Conservation (phyloP, 2,113 vertebrate species). For the Dascyllus trimaculatus region DNA sequence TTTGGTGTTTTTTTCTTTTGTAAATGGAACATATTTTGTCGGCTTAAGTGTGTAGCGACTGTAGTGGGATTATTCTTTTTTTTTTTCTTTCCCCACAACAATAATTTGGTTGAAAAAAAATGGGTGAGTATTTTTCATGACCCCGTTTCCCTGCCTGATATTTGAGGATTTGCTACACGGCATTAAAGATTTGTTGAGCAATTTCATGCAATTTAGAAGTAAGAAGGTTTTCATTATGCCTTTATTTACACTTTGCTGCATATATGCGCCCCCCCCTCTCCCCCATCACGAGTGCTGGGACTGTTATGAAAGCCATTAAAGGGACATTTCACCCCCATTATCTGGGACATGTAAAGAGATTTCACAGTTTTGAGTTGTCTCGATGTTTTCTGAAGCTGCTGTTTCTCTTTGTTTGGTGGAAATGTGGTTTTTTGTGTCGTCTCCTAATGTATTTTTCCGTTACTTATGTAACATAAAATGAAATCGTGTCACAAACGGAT, state of each 20-base stretch:
- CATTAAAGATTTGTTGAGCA: conserved; percentile 49
- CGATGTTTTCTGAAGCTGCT: conserved; percentile 30
- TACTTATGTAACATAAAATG: conserved; percentile 61
- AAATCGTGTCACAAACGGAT: conserved; percentile 54
- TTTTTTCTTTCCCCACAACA: background rate
- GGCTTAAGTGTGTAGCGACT: conserved; percentile 1
- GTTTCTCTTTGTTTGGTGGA: conserved; percentile 24
- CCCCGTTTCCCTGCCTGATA: conserved; percentile 52
- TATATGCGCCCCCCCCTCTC: background rate
- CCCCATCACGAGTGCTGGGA: background rate
- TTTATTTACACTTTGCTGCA: conserved; percentile 32
- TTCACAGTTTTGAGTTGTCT: conserved; percentile 27
- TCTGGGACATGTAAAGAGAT: conserved; percentile 17
- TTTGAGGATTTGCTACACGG: conserved; percentile 47
- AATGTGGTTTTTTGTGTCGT: conserved; percentile 55
- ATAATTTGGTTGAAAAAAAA: conserved; percentile 35
- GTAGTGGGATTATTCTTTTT: conserved; percentile 37
- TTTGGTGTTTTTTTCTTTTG: background rate
- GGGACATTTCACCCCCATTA: conserved; percentile 16
- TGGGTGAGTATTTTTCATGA: conserved; percentile 25
- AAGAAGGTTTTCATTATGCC: conserved; percentile 8
- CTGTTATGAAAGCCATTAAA: conserved; percentile 37
- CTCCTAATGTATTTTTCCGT: conserved; percentile 46
- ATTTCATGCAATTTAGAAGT: conserved; percentile 52
- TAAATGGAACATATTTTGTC: conserved; percentile 36